Percentiles rank a stretch among this genome's conserved stretches.
Conservation (phyloP, 2,888 invertebrate genomes). For the Agriotes lineatus region DNA sequence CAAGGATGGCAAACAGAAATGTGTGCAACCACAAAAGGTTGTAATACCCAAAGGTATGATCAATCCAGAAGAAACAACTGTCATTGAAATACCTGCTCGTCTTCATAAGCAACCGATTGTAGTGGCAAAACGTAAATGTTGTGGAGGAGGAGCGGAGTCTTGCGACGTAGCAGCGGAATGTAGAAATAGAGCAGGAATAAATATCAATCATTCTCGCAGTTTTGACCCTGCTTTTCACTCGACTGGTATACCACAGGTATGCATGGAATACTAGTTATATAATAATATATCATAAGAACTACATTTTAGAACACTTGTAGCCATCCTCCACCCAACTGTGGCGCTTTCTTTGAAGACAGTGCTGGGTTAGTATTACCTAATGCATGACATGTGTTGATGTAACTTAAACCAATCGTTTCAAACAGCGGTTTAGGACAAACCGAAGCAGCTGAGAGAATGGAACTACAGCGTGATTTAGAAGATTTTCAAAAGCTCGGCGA, state of each 20-base stretch:
- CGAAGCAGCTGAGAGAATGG: constrained; percentile 51
- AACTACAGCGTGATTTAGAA: constrained; percentile 52
- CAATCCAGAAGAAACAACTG: constrained; percentile 57
- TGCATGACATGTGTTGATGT: too few species aligned
- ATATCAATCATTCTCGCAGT: neutral
- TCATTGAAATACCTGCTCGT: constrained; percentile 58
- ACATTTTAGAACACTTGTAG: neutral
- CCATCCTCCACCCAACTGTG: neutral
- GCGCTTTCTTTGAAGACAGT: too few species aligned
- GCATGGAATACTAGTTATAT: neutral
- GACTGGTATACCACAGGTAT: neutral
- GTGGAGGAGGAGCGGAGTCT: too few species aligned
- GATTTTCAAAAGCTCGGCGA: constrained; percentile 55
- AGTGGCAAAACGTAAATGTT: constrained; percentile 55
- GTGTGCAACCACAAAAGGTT: constrained; percentile 51
- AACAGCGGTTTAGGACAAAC: constrained; percentile 42
- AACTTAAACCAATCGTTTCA: too few species aligned
- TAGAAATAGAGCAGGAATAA: neutral
- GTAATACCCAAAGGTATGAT: constrained; percentile 59
- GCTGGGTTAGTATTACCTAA: too few species aligned
- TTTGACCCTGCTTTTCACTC: neutral
- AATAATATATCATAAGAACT: neutral
- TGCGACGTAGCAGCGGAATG: too few species aligned
- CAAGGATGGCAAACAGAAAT: constrained; percentile 12
- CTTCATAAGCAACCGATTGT: constrained; percentile 55